Evolutionary conservation across 1,140 invertebrate genomes (phyloP).

Genomic region (Archivesica marissinica): DNA sequence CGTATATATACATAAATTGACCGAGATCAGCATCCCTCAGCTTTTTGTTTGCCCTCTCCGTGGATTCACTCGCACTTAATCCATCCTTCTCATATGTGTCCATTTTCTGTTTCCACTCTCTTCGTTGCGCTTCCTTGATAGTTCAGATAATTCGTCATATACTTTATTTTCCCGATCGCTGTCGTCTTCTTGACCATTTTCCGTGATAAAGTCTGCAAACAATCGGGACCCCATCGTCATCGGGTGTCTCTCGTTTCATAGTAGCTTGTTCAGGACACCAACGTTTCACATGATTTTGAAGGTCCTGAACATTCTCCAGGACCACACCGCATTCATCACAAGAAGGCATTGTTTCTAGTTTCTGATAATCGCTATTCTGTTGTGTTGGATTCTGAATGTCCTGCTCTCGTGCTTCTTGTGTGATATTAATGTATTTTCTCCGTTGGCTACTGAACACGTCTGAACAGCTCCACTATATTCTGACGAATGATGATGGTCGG

Average conservation of each 20-base stretch:
- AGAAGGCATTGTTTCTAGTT: neutral
- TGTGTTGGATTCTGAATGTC: neutral
- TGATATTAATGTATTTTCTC: neutral
- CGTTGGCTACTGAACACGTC: neutral
- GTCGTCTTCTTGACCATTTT: neutral
- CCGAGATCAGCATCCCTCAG: neutral
- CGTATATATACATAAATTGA: neutral
- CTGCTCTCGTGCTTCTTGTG: too few relatives aligned
- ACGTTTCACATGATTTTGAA: neutral
- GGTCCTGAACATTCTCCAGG: neutral
- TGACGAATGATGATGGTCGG: neutral
- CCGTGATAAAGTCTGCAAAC: neutral
- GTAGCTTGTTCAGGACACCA: neutral
- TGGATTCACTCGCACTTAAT: neutral
- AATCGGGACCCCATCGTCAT: neutral
- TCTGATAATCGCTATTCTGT: neutral
- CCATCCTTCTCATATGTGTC: neutral
- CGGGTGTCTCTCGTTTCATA: neutral
- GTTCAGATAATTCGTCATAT: neutral
- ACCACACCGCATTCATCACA: slow-evolving; percentile 3
- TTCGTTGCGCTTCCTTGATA: neutral
- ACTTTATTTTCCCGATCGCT: neutral
- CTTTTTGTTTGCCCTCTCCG: neutral
- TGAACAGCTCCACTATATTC: neutral
- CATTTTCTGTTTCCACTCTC: neutral